phyloP scores from a whole-genome alignment of 1,140 invertebrate species.

The Bactericera cockerelli region DNA sequence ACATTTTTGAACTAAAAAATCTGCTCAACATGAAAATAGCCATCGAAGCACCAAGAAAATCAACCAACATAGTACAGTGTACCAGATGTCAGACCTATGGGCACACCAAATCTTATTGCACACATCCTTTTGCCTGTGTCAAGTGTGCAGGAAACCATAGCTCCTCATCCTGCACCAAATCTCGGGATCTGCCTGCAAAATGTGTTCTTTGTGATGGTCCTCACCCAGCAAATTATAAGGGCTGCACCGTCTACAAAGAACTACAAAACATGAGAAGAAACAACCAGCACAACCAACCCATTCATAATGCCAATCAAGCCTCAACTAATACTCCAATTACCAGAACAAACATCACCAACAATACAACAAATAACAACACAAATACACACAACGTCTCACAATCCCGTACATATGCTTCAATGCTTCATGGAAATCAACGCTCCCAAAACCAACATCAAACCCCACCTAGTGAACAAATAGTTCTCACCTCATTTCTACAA shows the following conservation, averaged over 20 bases:
- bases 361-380: background rate
- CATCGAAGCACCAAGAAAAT: background rate
- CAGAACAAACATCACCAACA: background rate
- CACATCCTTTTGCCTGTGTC: slow-evolving; percentile 5
- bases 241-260: too few species aligned
- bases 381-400: background rate
- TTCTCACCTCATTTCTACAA: background rate
- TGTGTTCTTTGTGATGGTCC: too few species aligned
- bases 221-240: too few species aligned
- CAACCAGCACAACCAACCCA: background rate
- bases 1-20: slow-evolving; percentile 6
- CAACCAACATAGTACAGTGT: slow-evolving; percentile 2
- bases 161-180: background rate
- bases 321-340: background rate
- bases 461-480: too few species aligned
- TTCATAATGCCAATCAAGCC: background rate
- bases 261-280: background rate
- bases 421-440: background rate
- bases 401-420: background rate
- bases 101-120: slow-evolving; percentile 11
- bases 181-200: background rate
- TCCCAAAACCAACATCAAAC: background rate
- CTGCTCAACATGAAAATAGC: slow-evolving; percentile 5
- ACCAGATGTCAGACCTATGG: background rate
- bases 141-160: background rate